A percentile compares a stretch with the other conserved stretches of the same genome.
phyloP scores from a whole-genome alignment of 2,888 invertebrate species.

The Pammene aurita region DNA sequence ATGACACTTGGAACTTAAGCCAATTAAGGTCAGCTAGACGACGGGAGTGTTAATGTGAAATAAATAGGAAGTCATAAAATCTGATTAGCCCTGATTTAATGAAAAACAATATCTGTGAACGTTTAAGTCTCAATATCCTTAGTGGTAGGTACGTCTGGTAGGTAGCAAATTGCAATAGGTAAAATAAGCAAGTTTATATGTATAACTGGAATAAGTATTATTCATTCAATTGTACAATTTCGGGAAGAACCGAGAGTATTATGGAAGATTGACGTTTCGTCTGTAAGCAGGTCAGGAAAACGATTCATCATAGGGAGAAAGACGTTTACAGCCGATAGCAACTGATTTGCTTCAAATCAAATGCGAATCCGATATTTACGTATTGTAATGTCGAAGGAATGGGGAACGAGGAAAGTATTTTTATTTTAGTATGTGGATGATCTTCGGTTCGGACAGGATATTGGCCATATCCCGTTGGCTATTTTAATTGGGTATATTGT shows the following conservation, averaged over 20 bases:
- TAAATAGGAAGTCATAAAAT: constrained; percentile 35
- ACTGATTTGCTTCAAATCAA: constrained; percentile 70
- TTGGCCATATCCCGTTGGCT: constrained; percentile 31
- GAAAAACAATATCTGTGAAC: background rate
- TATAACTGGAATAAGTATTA: background rate
- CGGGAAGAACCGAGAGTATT: constrained; percentile 10
- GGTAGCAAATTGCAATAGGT: background rate
- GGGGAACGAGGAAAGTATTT: constrained; percentile 30
- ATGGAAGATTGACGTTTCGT: constrained; percentile 47
- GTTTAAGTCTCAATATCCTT: background rate
- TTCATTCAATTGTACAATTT: background rate
- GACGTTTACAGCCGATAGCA: constrained; percentile 65
- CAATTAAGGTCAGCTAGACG: constrained; percentile 27
- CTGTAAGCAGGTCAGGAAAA: constrained; percentile 64
- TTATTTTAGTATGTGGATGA: constrained; percentile 14
- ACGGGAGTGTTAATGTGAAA: constrained; percentile 33
- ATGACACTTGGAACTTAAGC: constrained; percentile 34
- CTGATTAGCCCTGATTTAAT: constrained; percentile 17
- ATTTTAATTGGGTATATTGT: constrained; percentile 28
- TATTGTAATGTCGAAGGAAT: constrained; percentile 54
- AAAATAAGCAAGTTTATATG: background rate
- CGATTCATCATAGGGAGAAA: constrained; percentile 67
- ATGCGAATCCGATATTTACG: constrained; percentile 67
- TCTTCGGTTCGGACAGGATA: constrained; percentile 24
- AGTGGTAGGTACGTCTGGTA: background rate